Base-by-base conservation (phyloP, 2,113 vertebrate genomes). In the Hippocampus barbouri region DNA sequence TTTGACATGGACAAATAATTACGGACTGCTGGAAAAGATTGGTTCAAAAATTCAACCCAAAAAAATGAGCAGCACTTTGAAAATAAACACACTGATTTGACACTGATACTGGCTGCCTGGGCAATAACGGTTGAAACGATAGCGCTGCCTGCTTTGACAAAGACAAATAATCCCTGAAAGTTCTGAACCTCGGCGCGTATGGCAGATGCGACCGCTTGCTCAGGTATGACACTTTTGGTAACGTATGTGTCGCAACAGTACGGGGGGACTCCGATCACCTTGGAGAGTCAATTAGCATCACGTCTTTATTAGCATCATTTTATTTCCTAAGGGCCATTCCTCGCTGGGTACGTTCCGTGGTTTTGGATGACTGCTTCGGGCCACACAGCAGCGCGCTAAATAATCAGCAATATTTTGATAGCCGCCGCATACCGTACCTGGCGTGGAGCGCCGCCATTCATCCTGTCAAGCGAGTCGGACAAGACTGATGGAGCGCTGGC, bases 401-500 rank as follows among this genome's bases (percentile, higher is more conserved):
- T 68, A 51, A 72, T 83, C 68, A 11, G 40, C 69, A 61, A 3
- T 83, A 77, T 87, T 89, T 87, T 83, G 80, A n/a, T 79, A 65
- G 84, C 68, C 81, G 66, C 82, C 68, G 70, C 62, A 11, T 10
- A 21, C 16, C 27, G 56, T 79, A 84, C 72, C 85, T 86, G 87
- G 85, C 75, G n/a, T 71, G 21, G 62, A 74, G 68, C 14, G 27
- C 65, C 30, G 72, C 82, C 81, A 79, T 86, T 83, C 74, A 81
- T 85, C 72, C 75, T 70, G 71, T 70, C 80, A 74, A 70, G 51
- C 78, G 64, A 47, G 79, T 49, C 40, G 5, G 83, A 84, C 75
- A 78, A 80, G 78, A 89, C 80, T 73, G 83, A 90, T 88, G 83
- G 82, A 82, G 85, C 86, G 84, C 75, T 80, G 85, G 89, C 82